A percentile compares a stretch with the other conserved stretches of the same genome.
Conservation (phyloP, 2,113 vertebrate species). For the Rhinichthys klamathensis region DNA sequence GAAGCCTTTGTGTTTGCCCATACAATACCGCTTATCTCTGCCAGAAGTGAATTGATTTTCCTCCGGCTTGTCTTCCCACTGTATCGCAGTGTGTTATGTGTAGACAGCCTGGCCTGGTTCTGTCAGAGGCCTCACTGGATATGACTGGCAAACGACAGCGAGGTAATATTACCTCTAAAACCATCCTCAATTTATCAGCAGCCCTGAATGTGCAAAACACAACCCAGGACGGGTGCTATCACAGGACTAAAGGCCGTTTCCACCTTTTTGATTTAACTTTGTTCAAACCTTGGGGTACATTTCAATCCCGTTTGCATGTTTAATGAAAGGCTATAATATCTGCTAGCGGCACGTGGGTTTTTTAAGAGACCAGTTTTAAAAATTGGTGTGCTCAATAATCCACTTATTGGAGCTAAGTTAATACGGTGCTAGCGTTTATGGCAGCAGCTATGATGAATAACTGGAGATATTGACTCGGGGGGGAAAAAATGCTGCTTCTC, state of each 20-base stretch:
- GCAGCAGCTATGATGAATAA: conserved; percentile 43
- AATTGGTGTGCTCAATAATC: conserved; percentile 46
- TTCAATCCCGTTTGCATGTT: conserved; percentile 30
- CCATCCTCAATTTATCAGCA: conserved; percentile 37
- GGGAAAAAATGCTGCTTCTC: conserved; percentile 26
- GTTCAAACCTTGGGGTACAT: conserved; percentile 21
- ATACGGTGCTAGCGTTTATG: conserved; percentile 39
- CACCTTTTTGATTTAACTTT: conserved; percentile 35
- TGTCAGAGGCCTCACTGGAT: conserved; percentile 58
- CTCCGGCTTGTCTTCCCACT: conserved; percentile 53
- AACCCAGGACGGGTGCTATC: neutral
- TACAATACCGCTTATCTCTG: conserved; percentile 65
- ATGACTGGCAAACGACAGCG: conserved; percentile 53
- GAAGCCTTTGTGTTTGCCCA: conserved; percentile 54
- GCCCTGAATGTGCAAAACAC: conserved; percentile 29
- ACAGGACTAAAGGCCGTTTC: conserved; percentile 8
- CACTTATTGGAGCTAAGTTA: conserved; percentile 52
- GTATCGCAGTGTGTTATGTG: conserved; percentile 48
- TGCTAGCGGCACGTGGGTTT: neutral
- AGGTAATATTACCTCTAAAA: conserved; percentile 58
- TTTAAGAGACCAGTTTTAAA: conserved; percentile 44
- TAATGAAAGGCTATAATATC: conserved; percentile 1
- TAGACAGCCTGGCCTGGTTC: conserved; percentile 63
- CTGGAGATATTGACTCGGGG: conserved; percentile 36
- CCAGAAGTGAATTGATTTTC: conserved; percentile 64